Conservation (phyloP, 2,113 vertebrate genomes). For the Ramphastos sulfuratus region DNA sequence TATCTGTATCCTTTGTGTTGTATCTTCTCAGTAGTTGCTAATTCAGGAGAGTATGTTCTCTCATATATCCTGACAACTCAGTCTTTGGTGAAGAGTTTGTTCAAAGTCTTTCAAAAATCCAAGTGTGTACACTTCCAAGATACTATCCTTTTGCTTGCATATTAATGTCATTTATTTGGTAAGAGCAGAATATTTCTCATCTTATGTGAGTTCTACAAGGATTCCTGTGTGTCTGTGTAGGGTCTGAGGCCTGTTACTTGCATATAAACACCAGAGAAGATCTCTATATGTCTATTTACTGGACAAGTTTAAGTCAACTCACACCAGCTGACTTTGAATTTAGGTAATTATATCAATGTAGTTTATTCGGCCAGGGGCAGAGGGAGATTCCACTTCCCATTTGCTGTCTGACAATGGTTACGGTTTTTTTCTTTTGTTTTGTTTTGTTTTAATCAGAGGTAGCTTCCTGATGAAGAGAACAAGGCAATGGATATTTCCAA, state of each 20-base stretch:
- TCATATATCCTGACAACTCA: background rate
- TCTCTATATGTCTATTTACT: background rate
- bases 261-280: background rate
- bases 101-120: slow-evolving; percentile 17
- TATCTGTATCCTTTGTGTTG: background rate
- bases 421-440: too few relatives aligned
- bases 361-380: background rate
- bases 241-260: background rate
- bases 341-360: background rate
- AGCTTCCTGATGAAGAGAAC: background rate
- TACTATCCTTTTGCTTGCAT: background rate
- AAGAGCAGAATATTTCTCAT: background rate
- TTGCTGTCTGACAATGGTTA: background rate
- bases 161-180: background rate
- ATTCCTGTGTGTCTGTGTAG: background rate
- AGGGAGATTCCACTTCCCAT: background rate
- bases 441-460: background rate
- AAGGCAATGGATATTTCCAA: background rate
- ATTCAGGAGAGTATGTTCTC: background rate
- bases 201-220: background rate
- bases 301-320: background rate
- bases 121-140: background rate
- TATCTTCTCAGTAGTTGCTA: background rate
- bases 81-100: background rate
- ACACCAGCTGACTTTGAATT: background rate